Evolutionary conservation across 1,140 invertebrate species (phyloP), one percentile per base, ranked within the genome.

Genomic region (Brachionus rotundiformis): DNA sequence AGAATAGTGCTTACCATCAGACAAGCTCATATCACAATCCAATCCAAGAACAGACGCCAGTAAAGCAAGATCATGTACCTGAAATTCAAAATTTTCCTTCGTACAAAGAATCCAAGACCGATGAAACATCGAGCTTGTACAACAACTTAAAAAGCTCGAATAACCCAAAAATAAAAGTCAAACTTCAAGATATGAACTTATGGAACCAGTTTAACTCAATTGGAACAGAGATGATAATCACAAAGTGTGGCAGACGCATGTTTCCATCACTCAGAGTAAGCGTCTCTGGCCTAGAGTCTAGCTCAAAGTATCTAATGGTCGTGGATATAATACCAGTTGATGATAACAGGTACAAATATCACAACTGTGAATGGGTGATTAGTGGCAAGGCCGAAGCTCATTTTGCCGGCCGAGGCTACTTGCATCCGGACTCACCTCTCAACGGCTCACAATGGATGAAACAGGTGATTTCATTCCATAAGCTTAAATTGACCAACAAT

Each of bases 291-390:
- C 23, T 82, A 8, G 81, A 82, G 16, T 10, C 41, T 1, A 19
- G 4, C 7, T 47, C 63, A 1, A 82, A 82, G 49, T 82, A 82
- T 54, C 8, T 82, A 11, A 65, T 82, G 31, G 39, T 54, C 23
- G 16, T 82, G 2, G 81, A 82, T n/a, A 49, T 82, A 7, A 54
- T 82, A 27, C 81, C 81, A 54, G 63, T 82, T 4, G 81, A 82
- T 68, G 81, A 82, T 19, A 82, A 82, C 19, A 39, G 81, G 16
- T 82, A 82, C 36, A 82, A 82, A 25, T 82, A 82, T 36, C 81
- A 82, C 11, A 63, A 82, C 16, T 71, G 41, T 25, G 36, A 47
- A 39, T 82, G 81, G 81, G 54, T 82, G 5, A 19, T 82, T 19
- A 71, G 54, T 39, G 81, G 81, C 25, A 82, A 82, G 29, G 81